These are phyloP conservation scores for Nycteola revayana DNA, from an alignment of 2,888 invertebrate species.

Conservation along the genomic window DNA sequence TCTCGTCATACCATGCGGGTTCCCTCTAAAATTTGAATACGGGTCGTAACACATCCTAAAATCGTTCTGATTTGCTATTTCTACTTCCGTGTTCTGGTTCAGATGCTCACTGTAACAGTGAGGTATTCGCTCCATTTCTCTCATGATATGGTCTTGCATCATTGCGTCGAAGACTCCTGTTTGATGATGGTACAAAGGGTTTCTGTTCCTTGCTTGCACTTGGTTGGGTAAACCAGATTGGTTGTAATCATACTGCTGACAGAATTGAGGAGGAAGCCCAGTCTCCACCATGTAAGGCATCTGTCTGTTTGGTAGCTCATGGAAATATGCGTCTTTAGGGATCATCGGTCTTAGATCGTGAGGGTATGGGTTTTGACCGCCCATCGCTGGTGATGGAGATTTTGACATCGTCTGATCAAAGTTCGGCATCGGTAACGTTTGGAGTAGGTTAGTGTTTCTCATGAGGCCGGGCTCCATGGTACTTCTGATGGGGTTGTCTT, in stretches of 20 bases:
- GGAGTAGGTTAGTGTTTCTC: constrained; percentile 77
- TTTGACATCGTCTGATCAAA: constrained; percentile 79
- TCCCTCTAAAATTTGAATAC: constrained; percentile 49
- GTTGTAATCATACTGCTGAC: constrained; percentile 59
- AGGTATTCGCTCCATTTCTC: constrained; percentile 77
- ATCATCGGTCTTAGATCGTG: constrained; percentile 63
- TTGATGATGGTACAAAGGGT: constrained; percentile 68
- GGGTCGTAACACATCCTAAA: constrained; percentile 68
- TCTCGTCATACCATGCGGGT: constrained; percentile 49
- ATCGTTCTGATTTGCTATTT: constrained; percentile 72
- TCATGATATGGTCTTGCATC: constrained; percentile 77
- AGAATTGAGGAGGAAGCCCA: constrained; percentile 54
- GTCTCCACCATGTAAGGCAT: constrained; percentile 62
- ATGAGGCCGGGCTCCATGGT: constrained; percentile 77
- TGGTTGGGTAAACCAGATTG: constrained; percentile 56
- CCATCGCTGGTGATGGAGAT: constrained; percentile 61
- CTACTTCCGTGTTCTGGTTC: constrained; percentile 73
- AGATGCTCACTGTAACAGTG: constrained; percentile 74
- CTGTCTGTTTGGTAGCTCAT: constrained; percentile 80
- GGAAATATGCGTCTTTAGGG: constrained; percentile 84
- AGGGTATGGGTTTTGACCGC: constrained; percentile 32
- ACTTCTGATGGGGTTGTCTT: constrained; percentile 72
- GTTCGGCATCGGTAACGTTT: constrained; percentile 78
- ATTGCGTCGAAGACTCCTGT: constrained; percentile 75
- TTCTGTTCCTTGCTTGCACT: constrained; percentile 62